A percentile compares a stretch with the other conserved stretches of the same genome.
Evolutionary conservation across 2,888 invertebrate species (phyloP).

Genomic region (Autographa gamma): DNA sequence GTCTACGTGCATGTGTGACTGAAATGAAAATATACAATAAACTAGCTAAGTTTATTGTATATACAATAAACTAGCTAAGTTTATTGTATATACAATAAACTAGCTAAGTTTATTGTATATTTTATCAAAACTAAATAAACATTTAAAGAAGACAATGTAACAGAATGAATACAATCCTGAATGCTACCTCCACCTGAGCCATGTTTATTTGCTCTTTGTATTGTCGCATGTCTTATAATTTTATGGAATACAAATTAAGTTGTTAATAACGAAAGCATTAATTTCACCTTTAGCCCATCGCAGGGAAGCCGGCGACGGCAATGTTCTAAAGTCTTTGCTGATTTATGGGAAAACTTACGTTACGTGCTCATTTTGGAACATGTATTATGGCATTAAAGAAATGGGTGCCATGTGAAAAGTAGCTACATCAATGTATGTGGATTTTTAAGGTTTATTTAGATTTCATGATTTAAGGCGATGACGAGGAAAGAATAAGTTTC

Average conservation of each 20-base stretch:
- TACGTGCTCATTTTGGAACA: conserved; percentile 51
- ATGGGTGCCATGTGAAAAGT: conserved; percentile 23
- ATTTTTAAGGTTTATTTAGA: too few relatives aligned
- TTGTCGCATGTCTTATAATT: conserved; percentile 30
- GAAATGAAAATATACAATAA: too few relatives aligned
- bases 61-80: too few relatives aligned
- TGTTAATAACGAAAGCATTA: conserved; percentile 49
- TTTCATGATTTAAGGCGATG: too few relatives aligned
- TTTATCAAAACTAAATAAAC: background rate
- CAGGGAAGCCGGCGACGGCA: conserved; percentile 42
- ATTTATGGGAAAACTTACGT: conserved; percentile 63
- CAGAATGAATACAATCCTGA: conserved; percentile 61
- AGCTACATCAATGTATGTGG: background rate
- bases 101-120: too few relatives aligned
- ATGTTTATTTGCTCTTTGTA: conserved; percentile 15
- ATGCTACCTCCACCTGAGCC: conserved; percentile 34
- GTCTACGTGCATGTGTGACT: too few relatives aligned
- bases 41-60: too few relatives aligned
- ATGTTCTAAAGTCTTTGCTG: conserved; percentile 59
- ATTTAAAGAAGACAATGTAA: conserved; percentile 52
- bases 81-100: too few relatives aligned
- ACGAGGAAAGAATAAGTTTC: too few relatives aligned
- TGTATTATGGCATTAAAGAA: conserved; percentile 51
- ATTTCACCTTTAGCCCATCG: conserved; percentile 49
- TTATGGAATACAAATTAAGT: conserved; percentile 53